Conservation (phyloP, 2,113 vertebrate species). For the Salvelinus sp. region DNA sequence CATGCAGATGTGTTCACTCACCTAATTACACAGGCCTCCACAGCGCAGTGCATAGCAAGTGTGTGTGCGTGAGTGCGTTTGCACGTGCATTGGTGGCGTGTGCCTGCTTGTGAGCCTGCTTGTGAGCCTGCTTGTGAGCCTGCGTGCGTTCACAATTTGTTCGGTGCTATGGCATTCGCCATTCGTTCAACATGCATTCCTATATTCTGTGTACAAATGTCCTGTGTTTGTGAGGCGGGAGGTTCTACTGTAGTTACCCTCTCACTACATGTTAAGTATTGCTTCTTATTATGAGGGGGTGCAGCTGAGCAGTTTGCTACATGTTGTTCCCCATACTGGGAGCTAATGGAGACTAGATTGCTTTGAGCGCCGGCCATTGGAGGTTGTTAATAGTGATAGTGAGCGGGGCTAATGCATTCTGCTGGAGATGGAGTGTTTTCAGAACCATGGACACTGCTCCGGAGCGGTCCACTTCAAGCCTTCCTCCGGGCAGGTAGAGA, state of each 20-base stretch:
- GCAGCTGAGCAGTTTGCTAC: background rate
- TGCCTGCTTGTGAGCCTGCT: no score
- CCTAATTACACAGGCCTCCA: background rate
- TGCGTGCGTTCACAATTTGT: background rate
- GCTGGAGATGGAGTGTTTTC: no score
- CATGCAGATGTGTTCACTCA: slow-evolving; percentile 6
- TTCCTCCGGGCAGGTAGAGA: background rate
- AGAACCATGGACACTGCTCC: background rate
- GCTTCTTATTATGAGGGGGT: background rate
- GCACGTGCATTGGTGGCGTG: no score
- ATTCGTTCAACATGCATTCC: no score
- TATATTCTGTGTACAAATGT: background rate
- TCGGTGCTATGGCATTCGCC: no score
- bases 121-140: background rate
- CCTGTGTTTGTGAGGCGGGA: background rate
- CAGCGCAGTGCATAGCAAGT: no score
- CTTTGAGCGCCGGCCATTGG: background rate
- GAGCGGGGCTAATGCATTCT: background rate
- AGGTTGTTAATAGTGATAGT: background rate
- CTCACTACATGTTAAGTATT: background rate
- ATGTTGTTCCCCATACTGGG: background rate
- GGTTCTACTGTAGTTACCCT: background rate
- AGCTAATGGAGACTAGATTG: background rate
- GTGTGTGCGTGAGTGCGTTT: background rate
- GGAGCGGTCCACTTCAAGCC: background rate